phyloP scores from a whole-genome alignment of 2,888 invertebrate species.

The Drosophila kokeensis region DNA sequence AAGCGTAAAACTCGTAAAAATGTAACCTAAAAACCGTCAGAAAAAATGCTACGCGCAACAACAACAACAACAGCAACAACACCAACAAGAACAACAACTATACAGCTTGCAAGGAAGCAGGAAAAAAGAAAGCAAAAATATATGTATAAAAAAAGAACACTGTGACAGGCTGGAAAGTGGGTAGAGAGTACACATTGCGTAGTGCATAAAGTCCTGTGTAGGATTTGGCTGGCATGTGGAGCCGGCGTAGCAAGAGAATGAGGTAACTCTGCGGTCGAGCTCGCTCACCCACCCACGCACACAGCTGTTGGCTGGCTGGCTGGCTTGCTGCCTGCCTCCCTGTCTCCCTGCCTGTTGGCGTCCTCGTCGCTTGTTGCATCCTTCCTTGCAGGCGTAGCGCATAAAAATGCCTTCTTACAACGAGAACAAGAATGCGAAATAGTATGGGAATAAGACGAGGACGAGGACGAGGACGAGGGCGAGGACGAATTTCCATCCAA shows the following conservation, averaged over 20 bases:
- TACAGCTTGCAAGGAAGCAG: slow-evolving; percentile 28
- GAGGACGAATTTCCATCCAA: slow-evolving; percentile 5
- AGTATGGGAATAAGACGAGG: slow-evolving; percentile 26
- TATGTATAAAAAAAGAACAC: slow-evolving; percentile 18
- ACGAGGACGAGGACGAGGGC: slow-evolving; percentile 11
- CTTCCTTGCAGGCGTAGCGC: slow-evolving; percentile 53
- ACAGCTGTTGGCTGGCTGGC: slow-evolving; percentile 52
- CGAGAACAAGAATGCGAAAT: slow-evolving; percentile 37
- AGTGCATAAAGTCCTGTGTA: slow-evolving; percentile 65
- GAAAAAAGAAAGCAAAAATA: slow-evolving; percentile 8
- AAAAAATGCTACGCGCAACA: slow-evolving; percentile 73
- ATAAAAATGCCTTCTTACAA: slow-evolving; percentile 81
- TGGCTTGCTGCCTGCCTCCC: slow-evolving; percentile 10
- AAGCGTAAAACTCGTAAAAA: slow-evolving; percentile 79
- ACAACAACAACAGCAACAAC: slow-evolving; percentile 29
- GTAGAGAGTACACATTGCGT: slow-evolving; percentile 67
- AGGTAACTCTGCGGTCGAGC: slow-evolving; percentile 21
- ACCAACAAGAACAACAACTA: slow-evolving; percentile 6
- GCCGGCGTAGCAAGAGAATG: slow-evolving; percentile 1
- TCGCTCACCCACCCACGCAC: slow-evolving; percentile 24
- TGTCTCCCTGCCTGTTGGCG: slow-evolving; percentile 5
- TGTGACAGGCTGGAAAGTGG: slow-evolving; percentile 63
- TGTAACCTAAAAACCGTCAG: slow-evolving; percentile 83
- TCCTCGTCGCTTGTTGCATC: slow-evolving; percentile 76
- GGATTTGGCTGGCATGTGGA: slow-evolving; percentile 47